phyloP scores from a whole-genome alignment of 2,888 invertebrate species.

The Sinohyriopsis cumingii region DNA sequence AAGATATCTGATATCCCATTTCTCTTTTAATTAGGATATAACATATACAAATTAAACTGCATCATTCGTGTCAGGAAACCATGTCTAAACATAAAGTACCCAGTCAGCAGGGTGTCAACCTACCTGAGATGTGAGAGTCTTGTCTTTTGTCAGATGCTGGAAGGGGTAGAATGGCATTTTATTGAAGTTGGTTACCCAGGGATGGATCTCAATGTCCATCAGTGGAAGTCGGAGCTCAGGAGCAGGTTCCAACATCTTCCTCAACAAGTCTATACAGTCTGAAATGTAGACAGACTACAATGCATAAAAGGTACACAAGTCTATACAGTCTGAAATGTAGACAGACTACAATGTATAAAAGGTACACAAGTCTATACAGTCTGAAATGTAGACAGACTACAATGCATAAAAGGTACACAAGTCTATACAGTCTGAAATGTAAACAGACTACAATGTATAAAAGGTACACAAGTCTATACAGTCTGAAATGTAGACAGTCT shows the following conservation, averaged over 20 bases:
- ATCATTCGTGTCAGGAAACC: too few species aligned
- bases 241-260: conserved; percentile 68
- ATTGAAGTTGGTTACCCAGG: conserved; percentile 67
- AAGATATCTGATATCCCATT: too few species aligned
- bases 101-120: background rate
- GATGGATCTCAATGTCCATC: conserved; percentile 65
- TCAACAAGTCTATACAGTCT: conserved; percentile 69
- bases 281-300: conserved; percentile 17
- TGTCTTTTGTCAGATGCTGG: conserved; percentile 64
- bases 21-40: too few species aligned
- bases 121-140: conserved; percentile 64
- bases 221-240: conserved; percentile 68
- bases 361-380: too few species aligned
- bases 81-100: too few species aligned
- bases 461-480: too few species aligned
- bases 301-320: background rate
- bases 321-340: too few species aligned
- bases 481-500: too few species aligned
- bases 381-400: background rate
- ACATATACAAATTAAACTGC: too few species aligned
- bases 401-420: conserved; percentile 26
- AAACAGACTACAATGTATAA: background rate
- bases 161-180: conserved; percentile 67
- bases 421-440: conserved; percentile 65
- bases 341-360: too few species aligned